Conservation (phyloP, 92 coral and sea anemone genomes). For the Pocillopora meandrina region DNA sequence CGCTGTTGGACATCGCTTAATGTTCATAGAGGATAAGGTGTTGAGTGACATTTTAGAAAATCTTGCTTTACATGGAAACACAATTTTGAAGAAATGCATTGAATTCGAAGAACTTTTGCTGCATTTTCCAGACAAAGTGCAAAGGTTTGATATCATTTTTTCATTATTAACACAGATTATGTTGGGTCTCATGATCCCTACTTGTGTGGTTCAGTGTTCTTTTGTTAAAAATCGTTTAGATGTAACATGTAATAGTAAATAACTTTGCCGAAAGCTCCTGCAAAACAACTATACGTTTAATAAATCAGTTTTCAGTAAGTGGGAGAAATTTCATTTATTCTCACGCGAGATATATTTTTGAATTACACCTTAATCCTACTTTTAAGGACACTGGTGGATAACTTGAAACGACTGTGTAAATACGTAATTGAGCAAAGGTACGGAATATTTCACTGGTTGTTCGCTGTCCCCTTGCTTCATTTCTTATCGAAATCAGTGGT, state of each 20-base stretch:
- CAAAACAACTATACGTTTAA: no score
- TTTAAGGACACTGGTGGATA: constrained; percentile 43
- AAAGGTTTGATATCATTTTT: not conserved
- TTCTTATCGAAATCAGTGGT: constrained; percentile 46
- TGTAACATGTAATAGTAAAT: no score
- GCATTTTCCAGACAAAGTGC: not conserved
- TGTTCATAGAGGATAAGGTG: constrained; percentile 2
- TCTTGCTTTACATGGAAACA: not conserved
- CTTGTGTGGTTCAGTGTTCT: no score
- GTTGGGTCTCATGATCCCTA: no score
- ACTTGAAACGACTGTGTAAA: constrained; percentile 39
- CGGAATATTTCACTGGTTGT: constrained; percentile 58
- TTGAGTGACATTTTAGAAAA: constrained; percentile 1
- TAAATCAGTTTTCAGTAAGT: no score
- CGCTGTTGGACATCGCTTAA: not conserved
- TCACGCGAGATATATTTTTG: no score
- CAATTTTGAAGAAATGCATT: not conserved
- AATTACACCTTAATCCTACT: no score
- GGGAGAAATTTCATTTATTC: no score
- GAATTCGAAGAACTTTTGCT: not conserved
- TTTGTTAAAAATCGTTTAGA: no score
- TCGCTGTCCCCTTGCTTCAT: constrained; percentile 78
- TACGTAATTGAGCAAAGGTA: constrained; percentile 25
- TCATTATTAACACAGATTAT: no score
- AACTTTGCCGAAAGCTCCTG: no score